A percentile compares a stretch with the other conserved stretches of the same genome.
These are phyloP conservation scores for Cephalopterus ornatus DNA, from an alignment of 2,113 vertebrate genomes.

Conservation along the genomic window DNA sequence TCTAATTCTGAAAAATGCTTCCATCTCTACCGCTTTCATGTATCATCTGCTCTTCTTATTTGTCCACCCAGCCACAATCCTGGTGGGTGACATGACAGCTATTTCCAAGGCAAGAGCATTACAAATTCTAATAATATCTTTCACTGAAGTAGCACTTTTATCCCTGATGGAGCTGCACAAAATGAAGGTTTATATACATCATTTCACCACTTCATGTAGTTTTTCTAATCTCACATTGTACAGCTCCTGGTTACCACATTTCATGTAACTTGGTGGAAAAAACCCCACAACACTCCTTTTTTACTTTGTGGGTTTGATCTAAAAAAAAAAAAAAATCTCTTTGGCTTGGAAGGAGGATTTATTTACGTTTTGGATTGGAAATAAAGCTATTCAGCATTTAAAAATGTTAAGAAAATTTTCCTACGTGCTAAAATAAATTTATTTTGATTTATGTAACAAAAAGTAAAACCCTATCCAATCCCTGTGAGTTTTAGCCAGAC, in stretches of 20 bases:
- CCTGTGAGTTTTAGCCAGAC: background rate
- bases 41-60: slow-evolving; percentile 31
- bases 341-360: background rate
- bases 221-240: background rate
- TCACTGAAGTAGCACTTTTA: slow-evolving; percentile 1
- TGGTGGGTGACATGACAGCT: slow-evolving; percentile 40
- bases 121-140: slow-evolving; percentile 47
- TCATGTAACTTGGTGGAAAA: background rate
- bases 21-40: slow-evolving; percentile 5
- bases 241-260: background rate
- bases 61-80: slow-evolving; percentile 33
- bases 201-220: background rate
- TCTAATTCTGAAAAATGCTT: slow-evolving; percentile 50
- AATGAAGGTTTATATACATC: background rate
- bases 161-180: background rate
- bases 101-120: slow-evolving; percentile 40
- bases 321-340: background rate
- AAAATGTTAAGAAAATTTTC: background rate
- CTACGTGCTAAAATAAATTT: background rate
- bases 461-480: background rate
- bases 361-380: background rate
- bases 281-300: fast-evolving
- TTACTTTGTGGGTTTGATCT: background rate
- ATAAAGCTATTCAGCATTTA: background rate
- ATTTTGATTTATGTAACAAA: background rate